Conservation (phyloP, 2,888 invertebrate species). For the Zeuzera pyrina region DNA sequence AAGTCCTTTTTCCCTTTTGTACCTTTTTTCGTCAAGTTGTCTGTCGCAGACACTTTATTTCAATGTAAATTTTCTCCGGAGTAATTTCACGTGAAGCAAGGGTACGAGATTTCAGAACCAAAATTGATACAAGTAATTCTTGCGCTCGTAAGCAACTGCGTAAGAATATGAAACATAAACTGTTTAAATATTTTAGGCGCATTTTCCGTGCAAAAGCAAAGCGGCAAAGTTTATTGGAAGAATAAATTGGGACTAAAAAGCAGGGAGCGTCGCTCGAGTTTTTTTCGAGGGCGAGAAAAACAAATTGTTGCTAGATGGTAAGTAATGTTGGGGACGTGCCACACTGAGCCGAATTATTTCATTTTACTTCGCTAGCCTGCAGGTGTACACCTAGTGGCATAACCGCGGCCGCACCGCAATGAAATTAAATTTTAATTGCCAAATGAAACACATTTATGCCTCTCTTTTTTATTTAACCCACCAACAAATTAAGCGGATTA, state of each 20-base stretch:
- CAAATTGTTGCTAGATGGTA: slow-evolving; percentile 64
- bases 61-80: slow-evolving; percentile 21
- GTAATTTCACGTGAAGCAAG: slow-evolving; percentile 17
- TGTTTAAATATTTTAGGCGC: slow-evolving; percentile 59
- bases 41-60: slow-evolving; percentile 21
- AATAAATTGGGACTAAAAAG: slow-evolving; percentile 67
- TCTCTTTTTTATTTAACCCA: slow-evolving; percentile 21
- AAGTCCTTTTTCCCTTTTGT: slow-evolving; percentile 29
- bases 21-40: slow-evolving; percentile 23
- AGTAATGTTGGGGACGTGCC: slow-evolving; percentile 58
- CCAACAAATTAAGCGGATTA: slow-evolving; percentile 27
- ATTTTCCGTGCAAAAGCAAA: slow-evolving; percentile 52
- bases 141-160: slow-evolving; percentile 31
- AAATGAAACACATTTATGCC: slow-evolving; percentile 32
- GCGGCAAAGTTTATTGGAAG: slow-evolving; percentile 58
- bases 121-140: slow-evolving; percentile 12
- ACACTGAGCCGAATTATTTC: slow-evolving; percentile 53
- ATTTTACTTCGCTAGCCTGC: slow-evolving; percentile 38
- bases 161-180: slow-evolving; percentile 47
- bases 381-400: slow-evolving; percentile 27
- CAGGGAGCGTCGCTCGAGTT: slow-evolving; percentile 49
- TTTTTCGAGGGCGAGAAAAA: slow-evolving; percentile 53
- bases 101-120: slow-evolving; percentile 10
- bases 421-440: slow-evolving; percentile 44
- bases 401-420: slow-evolving; percentile 21